Percentiles rank a stretch among this genome's conserved stretches.
Conservation (phyloP, 2,113 vertebrate genomes). For the Typhlomys cinereus region DNA sequence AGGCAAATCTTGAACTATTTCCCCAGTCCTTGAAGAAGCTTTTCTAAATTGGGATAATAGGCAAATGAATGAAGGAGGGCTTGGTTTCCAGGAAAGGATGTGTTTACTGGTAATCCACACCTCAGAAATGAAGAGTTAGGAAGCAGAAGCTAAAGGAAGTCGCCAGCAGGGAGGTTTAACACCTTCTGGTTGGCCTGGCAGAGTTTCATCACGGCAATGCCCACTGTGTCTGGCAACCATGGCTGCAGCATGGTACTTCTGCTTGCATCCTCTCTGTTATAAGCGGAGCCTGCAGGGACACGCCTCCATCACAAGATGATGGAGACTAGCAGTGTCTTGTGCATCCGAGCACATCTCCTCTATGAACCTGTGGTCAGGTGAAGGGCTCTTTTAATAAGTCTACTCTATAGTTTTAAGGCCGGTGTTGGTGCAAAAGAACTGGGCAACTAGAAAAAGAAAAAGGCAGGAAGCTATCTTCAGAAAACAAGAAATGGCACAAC, state of each 20-base stretch:
- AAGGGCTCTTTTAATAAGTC: neutral
- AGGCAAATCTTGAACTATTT: too few relatives aligned
- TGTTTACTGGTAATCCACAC: rapidly evolving
- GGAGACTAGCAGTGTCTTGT: too few relatives aligned
- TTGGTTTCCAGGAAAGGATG: neutral
- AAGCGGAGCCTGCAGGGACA: neutral
- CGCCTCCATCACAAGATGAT: rapidly evolving
- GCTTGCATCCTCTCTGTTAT: rapidly evolving
- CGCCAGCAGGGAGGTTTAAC: neutral
- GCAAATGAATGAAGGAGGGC: neutral
- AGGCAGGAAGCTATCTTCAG: slow-evolving; percentile 26
- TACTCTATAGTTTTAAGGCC: neutral
- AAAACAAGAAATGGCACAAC: slow-evolving; percentile 52
- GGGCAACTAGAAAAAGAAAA: neutral
- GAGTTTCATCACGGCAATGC: rapidly evolving
- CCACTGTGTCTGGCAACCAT: rapidly evolving
- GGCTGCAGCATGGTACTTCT: rapidly evolving
- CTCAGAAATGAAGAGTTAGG: neutral
- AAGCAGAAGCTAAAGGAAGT: neutral
- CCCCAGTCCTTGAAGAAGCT: neutral
- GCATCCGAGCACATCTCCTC: too few relatives aligned
- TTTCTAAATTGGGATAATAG: neutral
- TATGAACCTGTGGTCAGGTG: neutral
- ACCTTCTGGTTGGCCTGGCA: rapidly evolving
- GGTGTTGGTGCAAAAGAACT: neutral